phyloP scores from a whole-genome alignment of 2,113 vertebrate genomes.

The Hypomesus transpacificus region DNA sequence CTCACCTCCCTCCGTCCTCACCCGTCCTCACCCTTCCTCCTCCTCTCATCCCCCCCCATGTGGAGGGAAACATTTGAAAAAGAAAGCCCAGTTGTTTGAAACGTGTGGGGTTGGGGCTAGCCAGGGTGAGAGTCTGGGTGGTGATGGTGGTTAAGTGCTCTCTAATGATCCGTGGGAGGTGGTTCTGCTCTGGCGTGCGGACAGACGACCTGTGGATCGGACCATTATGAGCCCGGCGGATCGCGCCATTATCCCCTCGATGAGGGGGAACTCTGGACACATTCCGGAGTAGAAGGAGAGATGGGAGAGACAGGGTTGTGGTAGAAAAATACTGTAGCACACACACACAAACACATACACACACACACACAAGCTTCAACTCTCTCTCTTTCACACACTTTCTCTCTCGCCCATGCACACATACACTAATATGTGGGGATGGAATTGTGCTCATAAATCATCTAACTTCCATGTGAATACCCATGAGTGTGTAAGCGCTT shows the following conservation, averaged over 20 bases:
- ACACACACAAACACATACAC: constrained; percentile 2
- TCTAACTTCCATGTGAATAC: too few species aligned
- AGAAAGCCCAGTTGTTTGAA: constrained; percentile 50
- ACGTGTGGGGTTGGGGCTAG: constrained; percentile 48
- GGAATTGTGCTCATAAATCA: not conserved
- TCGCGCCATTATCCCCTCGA: constrained; percentile 66
- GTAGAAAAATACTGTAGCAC: not conserved
- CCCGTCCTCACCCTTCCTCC: not conserved
- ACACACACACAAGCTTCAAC: constrained; percentile 15
- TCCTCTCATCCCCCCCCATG: constrained; percentile 22
- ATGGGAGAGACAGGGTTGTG: constrained; percentile 20
- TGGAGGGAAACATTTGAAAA: constrained; percentile 29
- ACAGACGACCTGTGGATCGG: constrained; percentile 56
- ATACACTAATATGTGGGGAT: not conserved
- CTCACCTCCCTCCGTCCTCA: constrained; percentile 1
- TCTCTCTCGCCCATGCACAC: not conserved
- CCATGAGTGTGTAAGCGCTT: too few species aligned
- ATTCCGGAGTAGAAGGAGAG: not conserved
- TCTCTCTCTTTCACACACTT: too few species aligned
- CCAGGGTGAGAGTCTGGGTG: constrained; percentile 52
- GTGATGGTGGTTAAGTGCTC: constrained; percentile 64
- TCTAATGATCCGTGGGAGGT: constrained; percentile 70
- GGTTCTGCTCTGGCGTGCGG: constrained; percentile 58
- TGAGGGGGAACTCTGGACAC: constrained; percentile 52
- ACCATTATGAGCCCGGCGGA: constrained; percentile 52